phyloP scores from a whole-genome alignment of 2,113 vertebrate species.

The Pampusana beccarii region DNA sequence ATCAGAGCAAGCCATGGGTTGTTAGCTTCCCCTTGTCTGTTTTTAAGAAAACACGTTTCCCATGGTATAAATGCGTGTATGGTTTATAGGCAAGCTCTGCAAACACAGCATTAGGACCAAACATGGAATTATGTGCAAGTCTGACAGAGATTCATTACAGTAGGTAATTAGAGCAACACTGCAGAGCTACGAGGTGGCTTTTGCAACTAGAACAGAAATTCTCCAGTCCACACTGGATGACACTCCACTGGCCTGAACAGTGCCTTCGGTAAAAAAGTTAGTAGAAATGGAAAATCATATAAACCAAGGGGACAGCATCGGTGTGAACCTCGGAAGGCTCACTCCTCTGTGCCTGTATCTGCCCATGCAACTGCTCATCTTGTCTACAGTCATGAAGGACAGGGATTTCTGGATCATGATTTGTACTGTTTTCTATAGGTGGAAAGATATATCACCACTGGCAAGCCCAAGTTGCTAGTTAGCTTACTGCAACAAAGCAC shows the following conservation, averaged over 20 bases:
- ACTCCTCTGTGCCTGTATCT: background rate
- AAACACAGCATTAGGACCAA: background rate
- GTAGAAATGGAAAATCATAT: background rate
- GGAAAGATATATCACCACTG: background rate
- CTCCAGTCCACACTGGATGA: background rate
- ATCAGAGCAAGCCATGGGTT: accelerated
- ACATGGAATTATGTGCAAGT: background rate
- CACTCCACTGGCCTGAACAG: accelerated
- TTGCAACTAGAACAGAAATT: background rate
- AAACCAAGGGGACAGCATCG: background rate
- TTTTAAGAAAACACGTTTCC: background rate
- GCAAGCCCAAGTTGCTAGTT: background rate
- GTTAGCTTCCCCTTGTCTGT: background rate
- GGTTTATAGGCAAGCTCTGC: background rate
- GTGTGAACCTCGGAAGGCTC: background rate
- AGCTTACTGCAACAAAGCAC: background rate
- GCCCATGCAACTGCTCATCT: background rate
- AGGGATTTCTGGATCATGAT: background rate
- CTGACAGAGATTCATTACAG: background rate
- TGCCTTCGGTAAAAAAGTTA: background rate
- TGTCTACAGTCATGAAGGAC: background rate
- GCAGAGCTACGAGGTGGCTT: background rate
- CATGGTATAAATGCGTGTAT: accelerated
- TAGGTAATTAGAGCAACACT: background rate
- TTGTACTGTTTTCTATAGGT: background rate